These are phyloP conservation scores for Drosophila setosimentum DNA, from an alignment of 2,888 invertebrate genomes.

Conservation along the genomic window DNA sequence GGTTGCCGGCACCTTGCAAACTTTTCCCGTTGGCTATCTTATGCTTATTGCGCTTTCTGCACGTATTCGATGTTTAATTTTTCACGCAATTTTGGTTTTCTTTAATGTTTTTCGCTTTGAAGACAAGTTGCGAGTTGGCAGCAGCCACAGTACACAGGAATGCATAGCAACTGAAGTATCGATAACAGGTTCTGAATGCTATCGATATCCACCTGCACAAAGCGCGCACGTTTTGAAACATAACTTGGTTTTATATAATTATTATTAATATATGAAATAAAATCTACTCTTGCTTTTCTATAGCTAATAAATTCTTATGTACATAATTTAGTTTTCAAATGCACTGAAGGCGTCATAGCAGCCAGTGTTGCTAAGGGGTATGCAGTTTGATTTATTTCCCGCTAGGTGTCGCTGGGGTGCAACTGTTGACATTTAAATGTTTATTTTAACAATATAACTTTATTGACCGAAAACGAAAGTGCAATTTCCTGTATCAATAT, in stretches of 20 bases:
- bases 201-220: constrained; percentile 13
- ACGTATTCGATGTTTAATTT: constrained; percentile 35
- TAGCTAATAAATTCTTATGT: background rate
- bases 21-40: constrained; percentile 21
- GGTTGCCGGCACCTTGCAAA: constrained; percentile 50
- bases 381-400: background rate
- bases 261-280: background rate
- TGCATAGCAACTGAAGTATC: constrained; percentile 29
- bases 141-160: constrained; percentile 35
- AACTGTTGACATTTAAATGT: constrained; percentile 16
- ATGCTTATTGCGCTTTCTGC: constrained; percentile 3
- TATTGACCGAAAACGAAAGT: background rate
- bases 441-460: background rate
- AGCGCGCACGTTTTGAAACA: background rate
- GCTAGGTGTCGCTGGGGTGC: constrained; percentile 21
- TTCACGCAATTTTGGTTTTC: constrained; percentile 48
- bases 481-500: background rate
- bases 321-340: background rate
- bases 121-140: constrained; percentile 53
- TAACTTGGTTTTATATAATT: background rate
- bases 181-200: background rate
- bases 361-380: constrained; percentile 13
- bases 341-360: background rate
- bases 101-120: constrained; percentile 71
- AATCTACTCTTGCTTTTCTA: background rate